Percentiles rank a stretch among this genome's conserved stretches.
phyloP scores from a whole-genome alignment of 2,113 vertebrate species.

The Periophthalmus modestus region DNA sequence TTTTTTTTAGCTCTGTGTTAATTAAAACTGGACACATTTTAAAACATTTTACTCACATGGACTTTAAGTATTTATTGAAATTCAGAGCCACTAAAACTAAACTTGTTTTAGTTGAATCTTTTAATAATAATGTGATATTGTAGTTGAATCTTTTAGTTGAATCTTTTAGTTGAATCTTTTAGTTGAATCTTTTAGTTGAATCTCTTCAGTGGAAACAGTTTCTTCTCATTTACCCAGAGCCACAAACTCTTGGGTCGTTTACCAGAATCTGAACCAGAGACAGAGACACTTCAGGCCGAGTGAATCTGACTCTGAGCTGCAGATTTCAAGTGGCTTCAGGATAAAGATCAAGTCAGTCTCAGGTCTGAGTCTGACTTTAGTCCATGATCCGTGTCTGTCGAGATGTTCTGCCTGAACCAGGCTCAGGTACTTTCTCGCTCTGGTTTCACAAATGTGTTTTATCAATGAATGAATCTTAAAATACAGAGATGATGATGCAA shows the following conservation, averaged over 20 bases:
- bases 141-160: too few species aligned
- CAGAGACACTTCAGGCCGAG: slow-evolving; percentile 23
- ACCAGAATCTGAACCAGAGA: slow-evolving; percentile 10
- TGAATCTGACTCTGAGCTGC: slow-evolving; percentile 25
- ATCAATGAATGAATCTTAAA: slow-evolving; percentile 48
- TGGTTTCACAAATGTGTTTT: slow-evolving; percentile 60
- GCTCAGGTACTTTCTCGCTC: slow-evolving; percentile 60
- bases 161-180: too few species aligned
- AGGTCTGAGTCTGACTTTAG: slow-evolving; percentile 47
- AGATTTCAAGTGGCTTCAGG: slow-evolving; percentile 64
- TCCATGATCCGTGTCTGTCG: slow-evolving; percentile 43
- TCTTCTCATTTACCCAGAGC: neutral
- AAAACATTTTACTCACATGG: neutral
- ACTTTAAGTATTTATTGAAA: neutral
- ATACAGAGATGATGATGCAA: neutral
- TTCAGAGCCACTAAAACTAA: neutral
- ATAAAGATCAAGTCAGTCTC: slow-evolving; percentile 22
- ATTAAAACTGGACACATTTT: neutral
- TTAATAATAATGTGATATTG: too few species aligned
- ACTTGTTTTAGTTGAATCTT: neutral
- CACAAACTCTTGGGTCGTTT: slow-evolving; percentile 4
- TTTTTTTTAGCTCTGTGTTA: too few species aligned
- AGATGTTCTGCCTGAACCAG: slow-evolving; percentile 35
- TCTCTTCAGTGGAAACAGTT: neutral
- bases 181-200: neutral